These are phyloP conservation scores for Pteropus rufus DNA, from an alignment of 2,797 vertebrate species.

Conservation along the genomic window DNA sequence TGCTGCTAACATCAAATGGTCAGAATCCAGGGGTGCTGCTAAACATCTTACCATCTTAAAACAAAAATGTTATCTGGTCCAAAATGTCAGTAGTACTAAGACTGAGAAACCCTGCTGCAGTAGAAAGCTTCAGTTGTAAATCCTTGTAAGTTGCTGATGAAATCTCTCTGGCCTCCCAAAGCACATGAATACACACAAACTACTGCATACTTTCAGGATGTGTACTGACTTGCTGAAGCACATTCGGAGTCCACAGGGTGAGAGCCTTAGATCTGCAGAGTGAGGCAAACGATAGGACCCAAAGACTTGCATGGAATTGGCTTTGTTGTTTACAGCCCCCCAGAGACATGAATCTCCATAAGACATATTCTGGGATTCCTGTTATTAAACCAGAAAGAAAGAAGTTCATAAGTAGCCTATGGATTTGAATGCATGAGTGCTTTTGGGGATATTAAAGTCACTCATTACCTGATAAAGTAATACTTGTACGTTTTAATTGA, in stretches of 20 bases:
- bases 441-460: constrained; percentile 56
- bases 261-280: neutral
- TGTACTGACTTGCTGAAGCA: neutral
- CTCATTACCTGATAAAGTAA: constrained; percentile 53
- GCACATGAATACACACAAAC: neutral
- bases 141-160: neutral
- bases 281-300: neutral
- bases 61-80: neutral
- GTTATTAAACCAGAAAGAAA: constrained; percentile 36
- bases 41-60: neutral
- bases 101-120: neutral
- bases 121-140: neutral
- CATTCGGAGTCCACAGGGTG: neutral
- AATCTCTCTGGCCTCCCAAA: neutral
- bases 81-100: neutral
- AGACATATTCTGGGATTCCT: neutral
- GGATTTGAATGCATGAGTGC: neutral
- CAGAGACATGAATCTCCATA: neutral
- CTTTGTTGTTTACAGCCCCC: neutral
- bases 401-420: constrained; percentile 19
- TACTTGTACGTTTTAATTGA: constrained; percentile 58
- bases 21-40: neutral
- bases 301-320: neutral
- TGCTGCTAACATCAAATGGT: neutral
- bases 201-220: neutral